phyloP scores from a whole-genome alignment of 2,113 vertebrate genomes.

The Narcine bancroftii region DNA sequence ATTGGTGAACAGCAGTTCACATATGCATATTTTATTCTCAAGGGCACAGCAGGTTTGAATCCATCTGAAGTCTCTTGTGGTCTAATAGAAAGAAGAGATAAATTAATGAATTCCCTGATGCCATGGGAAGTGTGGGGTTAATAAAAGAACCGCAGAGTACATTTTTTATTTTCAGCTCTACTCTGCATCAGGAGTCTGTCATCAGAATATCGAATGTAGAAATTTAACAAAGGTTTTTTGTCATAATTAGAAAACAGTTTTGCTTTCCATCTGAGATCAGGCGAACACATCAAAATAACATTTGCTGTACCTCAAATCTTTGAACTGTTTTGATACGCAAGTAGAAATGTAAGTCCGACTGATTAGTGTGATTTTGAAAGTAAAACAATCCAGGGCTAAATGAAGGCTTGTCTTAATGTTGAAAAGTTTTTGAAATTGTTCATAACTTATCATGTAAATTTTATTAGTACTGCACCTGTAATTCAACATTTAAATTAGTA shows the following conservation, averaged over 20 bases:
- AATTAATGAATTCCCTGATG: neutral
- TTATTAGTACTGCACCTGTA: neutral
- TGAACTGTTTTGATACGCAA: neutral
- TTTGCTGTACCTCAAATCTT: neutral
- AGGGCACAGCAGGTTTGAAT: neutral
- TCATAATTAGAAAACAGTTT: neutral
- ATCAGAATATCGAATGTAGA: neutral
- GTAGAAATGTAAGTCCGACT: neutral
- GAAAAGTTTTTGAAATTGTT: neutral
- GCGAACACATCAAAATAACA: neutral
- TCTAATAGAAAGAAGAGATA: neutral
- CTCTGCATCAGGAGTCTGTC: neutral
- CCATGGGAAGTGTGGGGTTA: neutral
- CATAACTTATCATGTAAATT: neutral
- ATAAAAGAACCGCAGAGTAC: neutral
- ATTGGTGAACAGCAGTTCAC: neutral
- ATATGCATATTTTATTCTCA: neutral
- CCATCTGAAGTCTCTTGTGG: neutral
- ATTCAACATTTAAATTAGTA: neutral
- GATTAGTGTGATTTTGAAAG: neutral
- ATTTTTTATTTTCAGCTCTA: neutral
- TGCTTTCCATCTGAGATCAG: neutral
- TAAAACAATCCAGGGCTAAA: neutral
- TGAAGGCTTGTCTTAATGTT: neutral
- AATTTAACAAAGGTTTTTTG: neutral